Evolutionary conservation across 1,140 invertebrate species (phyloP).

Genomic region (Drosophila pseudoananassae): DNA sequence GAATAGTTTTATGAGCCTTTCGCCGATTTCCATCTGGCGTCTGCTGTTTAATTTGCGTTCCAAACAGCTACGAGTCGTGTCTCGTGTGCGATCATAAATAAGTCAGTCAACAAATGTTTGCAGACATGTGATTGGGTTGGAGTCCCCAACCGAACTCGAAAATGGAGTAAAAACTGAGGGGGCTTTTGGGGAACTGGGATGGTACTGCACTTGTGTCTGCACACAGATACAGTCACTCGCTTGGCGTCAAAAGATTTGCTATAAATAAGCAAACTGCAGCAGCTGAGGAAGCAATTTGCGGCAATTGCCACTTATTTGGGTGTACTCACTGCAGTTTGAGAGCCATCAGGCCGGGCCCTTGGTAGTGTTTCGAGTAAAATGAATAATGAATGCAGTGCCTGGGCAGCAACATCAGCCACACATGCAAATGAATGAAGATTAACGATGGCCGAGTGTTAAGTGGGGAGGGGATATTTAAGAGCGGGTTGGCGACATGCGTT

Average conservation of each 20-base stretch:
- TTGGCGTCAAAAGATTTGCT: constrained; percentile 66
- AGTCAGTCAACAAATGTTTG: constrained; percentile 67
- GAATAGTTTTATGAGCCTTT: constrained; percentile 51
- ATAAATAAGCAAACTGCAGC: constrained; percentile 57
- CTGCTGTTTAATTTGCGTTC: constrained; percentile 25
- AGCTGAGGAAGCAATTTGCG: constrained; percentile 69
- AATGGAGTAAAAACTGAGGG: not conserved
- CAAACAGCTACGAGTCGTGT: not conserved
- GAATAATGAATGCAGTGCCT: constrained; percentile 29
- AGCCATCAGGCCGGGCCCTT: constrained; percentile 20
- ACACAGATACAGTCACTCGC: constrained; percentile 41
- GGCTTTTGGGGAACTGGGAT: constrained; percentile 24
- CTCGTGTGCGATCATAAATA: constrained; percentile 67
- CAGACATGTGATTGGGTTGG: constrained; percentile 28
- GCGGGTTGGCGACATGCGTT: constrained; percentile 56
- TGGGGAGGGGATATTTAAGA: constrained; percentile 11
- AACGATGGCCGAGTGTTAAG: constrained; percentile 67
- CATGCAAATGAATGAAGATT: constrained; percentile 72
- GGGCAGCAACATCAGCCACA: constrained; percentile 31
- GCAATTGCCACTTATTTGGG: constrained; percentile 66
- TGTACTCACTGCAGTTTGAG: constrained; percentile 55
- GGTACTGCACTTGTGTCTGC: constrained; percentile 51
- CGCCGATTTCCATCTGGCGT: constrained; percentile 50
- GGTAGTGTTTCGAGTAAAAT: not conserved
- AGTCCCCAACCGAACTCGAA: constrained; percentile 44